Conservation (phyloP, 2,888 invertebrate species). For the Catocala nupta region DNA sequence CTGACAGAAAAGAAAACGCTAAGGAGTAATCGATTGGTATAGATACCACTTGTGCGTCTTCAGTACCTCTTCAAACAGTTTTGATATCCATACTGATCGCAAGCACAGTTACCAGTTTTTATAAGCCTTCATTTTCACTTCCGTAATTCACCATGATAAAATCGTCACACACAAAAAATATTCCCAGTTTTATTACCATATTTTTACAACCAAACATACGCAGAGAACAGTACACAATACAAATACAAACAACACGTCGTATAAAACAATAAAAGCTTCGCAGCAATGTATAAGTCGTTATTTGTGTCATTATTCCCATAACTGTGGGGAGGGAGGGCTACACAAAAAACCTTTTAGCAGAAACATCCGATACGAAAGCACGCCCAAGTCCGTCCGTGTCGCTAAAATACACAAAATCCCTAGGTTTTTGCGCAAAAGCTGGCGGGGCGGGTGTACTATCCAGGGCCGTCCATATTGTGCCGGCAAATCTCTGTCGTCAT, state of each 20-base stretch:
- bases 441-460: conserved; percentile 20
- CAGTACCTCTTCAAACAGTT: too few species aligned
- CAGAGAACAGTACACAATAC: conserved; percentile 5
- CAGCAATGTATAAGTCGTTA: conserved; percentile 8
- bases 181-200: too few species aligned
- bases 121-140: too few species aligned
- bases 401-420: conserved; percentile 33
- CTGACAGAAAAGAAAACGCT: too few species aligned
- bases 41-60: too few species aligned
- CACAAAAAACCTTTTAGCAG: conserved; percentile 52
- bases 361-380: conserved; percentile 39
- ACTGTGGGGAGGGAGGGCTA: conserved; percentile 6
- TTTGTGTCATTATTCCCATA: conserved; percentile 11
- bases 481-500: conserved; percentile 27
- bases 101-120: too few species aligned
- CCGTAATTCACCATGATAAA: too few species aligned
- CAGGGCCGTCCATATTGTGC: conserved; percentile 31
- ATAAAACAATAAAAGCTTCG: background rate
- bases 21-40: too few species aligned
- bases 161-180: too few species aligned
- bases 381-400: conserved; percentile 32
- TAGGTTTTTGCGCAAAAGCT: conserved; percentile 43
- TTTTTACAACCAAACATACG: background rate
- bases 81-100: too few species aligned
- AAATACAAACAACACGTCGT: too few species aligned